Conservation (phyloP, 2,888 invertebrate species). For the Mamestra brassicae region DNA sequence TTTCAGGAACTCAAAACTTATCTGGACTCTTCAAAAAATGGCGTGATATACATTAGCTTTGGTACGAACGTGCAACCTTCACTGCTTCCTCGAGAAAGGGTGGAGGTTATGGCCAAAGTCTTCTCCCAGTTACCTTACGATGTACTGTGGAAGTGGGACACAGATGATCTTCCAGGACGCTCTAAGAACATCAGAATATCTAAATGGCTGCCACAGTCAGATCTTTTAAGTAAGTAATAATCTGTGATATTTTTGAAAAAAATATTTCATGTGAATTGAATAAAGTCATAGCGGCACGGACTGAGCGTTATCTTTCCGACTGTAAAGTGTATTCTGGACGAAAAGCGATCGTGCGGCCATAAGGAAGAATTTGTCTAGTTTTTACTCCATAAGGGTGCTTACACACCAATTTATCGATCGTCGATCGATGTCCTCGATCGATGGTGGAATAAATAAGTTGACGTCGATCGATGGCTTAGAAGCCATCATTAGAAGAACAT, state of each 20-base stretch:
- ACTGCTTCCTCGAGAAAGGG: slow-evolving; percentile 72
- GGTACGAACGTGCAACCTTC: slow-evolving; percentile 81
- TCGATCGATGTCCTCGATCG: no score
- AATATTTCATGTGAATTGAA: neutral
- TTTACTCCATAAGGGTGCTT: no score
- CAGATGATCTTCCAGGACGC: slow-evolving; percentile 63
- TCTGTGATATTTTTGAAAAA: neutral
- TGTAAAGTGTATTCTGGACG: neutral
- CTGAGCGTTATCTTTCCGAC: neutral
- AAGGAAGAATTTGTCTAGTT: neutral
- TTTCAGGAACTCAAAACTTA: slow-evolving; percentile 78
- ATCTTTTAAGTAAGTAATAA: slow-evolving; percentile 77
- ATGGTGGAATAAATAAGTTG: no score
- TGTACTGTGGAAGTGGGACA: slow-evolving; percentile 82
- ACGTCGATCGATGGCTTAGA: no score
- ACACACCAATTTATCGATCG: no score
- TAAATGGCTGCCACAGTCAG: slow-evolving; percentile 82
- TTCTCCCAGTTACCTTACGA: slow-evolving; percentile 79
- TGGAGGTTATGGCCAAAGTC: slow-evolving; percentile 73
- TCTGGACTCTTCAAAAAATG: slow-evolving; percentile 80
- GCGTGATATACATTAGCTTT: slow-evolving; percentile 85
- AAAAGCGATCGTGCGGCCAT: neutral
- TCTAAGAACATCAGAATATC: slow-evolving; percentile 72
- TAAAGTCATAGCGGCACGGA: no score
- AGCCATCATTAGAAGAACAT: no score